A percentile compares a stretch with the other conserved stretches of the same genome.
These are phyloP conservation scores for Procambarus clarkii DNA, from an alignment of 1,140 invertebrate species.

Conservation along the genomic window DNA sequence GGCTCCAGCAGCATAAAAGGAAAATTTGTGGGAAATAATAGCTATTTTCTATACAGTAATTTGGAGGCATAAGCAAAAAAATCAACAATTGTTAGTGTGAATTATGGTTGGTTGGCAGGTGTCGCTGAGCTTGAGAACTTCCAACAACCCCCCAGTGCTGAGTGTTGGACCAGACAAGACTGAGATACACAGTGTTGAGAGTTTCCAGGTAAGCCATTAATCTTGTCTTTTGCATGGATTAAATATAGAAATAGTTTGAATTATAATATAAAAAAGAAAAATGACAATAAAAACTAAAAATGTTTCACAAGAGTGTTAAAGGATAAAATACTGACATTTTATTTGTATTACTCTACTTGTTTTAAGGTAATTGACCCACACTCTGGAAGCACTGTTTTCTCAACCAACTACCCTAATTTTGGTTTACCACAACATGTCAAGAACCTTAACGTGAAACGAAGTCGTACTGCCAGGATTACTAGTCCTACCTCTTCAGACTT, in stretches of 20 bases:
- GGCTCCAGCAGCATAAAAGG: too few relatives aligned
- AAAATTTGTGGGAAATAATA: too few relatives aligned
- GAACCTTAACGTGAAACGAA: constrained; percentile 82
- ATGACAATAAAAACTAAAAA: not conserved
- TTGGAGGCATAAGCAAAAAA: too few relatives aligned
- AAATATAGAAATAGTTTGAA: not conserved
- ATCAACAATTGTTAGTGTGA: too few relatives aligned
- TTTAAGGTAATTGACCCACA: constrained; percentile 81
- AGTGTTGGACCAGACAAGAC: constrained; percentile 58
- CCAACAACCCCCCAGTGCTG: constrained; percentile 39
- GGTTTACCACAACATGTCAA: constrained; percentile 83
- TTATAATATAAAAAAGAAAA: constrained; percentile 2
- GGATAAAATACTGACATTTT: not conserved
- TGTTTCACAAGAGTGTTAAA: not conserved
- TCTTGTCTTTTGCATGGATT: constrained; percentile 75
- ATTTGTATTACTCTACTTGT: not conserved
- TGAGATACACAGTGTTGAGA: constrained; percentile 65
- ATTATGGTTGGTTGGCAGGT: constrained; percentile 23
- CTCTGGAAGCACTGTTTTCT: constrained; percentile 83
- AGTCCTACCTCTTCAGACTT: constrained; percentile 84
- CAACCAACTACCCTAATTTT: constrained; percentile 84
- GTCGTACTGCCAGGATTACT: constrained; percentile 84
- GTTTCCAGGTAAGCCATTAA: constrained; percentile 70
- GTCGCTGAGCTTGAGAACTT: constrained; percentile 47
- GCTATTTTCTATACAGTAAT: too few relatives aligned